Base-by-base conservation (phyloP, 2,888 invertebrate genomes). In the Hirtodrosophila confusa region DNA sequence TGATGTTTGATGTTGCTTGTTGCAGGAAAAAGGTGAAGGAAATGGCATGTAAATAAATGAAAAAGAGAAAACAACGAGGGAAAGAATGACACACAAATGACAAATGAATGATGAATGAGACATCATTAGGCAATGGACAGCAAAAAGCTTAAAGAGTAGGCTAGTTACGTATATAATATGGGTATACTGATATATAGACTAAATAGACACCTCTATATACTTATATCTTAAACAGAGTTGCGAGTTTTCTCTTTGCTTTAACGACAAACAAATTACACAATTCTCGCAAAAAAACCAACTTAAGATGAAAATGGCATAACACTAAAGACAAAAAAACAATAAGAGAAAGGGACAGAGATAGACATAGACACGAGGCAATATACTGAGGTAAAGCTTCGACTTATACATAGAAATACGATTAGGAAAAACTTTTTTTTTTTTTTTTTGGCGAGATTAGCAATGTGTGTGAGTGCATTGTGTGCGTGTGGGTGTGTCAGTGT, bases 91-190 rank as follows among this genome's bases (percentile, higher is more conserved):
- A 68, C 39, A 49, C 36, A 54, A 54, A 68, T 64, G 70, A 57
- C 70, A 69, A 69, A 69, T 73, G 62, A 63, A 69, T 61, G 48
- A 74, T 63, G 67, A 75, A 75, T 76, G 73, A 57, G 45, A 48
- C 61, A 72, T 69, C 57, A 65, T 69, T 66, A 61, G 56, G 40
- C 58, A 65, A 56, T 57, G 51, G 40, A 40, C 41, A 56, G 69
- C 64, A 44, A 58, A 50, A 44, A 61, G 56, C 69, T 58, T 36
- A 24, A 48, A 48, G 54, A 56, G 37, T 58, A 40, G 45, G 39
- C 41, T 43, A 50, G n/a, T 33, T 69, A 63, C 6, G 27, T 27
- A 27, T 27, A 6, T 27, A 17, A 27, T 27, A 27, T 27, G 6
- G 27, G 27, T 29, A 50, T 43, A 51, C 37, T 39, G 10, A 47